Percentiles rank a stretch among this genome's conserved stretches.
Conservation (phyloP, 1,140 invertebrate genomes). For the Arion vulgaris region DNA sequence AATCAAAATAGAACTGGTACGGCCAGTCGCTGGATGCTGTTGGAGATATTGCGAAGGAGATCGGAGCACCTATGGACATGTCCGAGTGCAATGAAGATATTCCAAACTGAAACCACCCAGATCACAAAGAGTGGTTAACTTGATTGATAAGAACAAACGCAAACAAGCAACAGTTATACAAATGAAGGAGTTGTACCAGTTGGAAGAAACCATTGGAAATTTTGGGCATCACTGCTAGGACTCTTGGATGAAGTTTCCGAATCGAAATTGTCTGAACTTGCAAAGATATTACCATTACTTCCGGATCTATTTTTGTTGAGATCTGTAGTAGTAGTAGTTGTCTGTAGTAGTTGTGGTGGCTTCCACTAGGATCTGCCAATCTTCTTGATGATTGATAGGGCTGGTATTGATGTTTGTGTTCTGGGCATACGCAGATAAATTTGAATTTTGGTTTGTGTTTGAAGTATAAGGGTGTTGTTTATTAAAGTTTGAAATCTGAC, state of each 20-base stretch:
- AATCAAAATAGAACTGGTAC: too few relatives aligned
- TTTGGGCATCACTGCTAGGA: neutral
- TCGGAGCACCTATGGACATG: too few relatives aligned
- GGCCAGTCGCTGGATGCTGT: too few relatives aligned
- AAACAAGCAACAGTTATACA: too few relatives aligned
- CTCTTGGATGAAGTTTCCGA: slow-evolving; percentile 42
- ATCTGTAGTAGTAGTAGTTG: neutral
- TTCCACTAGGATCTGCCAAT: too few relatives aligned
- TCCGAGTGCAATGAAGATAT: too few relatives aligned
- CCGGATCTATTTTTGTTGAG: neutral
- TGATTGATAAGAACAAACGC: too few relatives aligned
- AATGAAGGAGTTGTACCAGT: slow-evolving; percentile 51
- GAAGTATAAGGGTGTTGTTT: neutral
- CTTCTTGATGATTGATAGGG: neutral
- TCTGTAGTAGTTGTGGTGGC: neutral
- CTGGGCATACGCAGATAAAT: neutral
- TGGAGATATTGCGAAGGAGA: too few relatives aligned
- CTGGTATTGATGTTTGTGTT: neutral
- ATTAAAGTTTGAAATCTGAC: neutral
- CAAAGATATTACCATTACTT: neutral
- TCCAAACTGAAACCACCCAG: too few relatives aligned
- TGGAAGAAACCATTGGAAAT: slow-evolving; percentile 54
- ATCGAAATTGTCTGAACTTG: neutral
- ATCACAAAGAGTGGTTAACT: too few relatives aligned
- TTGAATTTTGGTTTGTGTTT: neutral